A percentile compares a stretch with the other conserved stretches of the same genome.
Conservation (phyloP, 2,113 vertebrate genomes). For the Psilopogon haemacephalus region DNA sequence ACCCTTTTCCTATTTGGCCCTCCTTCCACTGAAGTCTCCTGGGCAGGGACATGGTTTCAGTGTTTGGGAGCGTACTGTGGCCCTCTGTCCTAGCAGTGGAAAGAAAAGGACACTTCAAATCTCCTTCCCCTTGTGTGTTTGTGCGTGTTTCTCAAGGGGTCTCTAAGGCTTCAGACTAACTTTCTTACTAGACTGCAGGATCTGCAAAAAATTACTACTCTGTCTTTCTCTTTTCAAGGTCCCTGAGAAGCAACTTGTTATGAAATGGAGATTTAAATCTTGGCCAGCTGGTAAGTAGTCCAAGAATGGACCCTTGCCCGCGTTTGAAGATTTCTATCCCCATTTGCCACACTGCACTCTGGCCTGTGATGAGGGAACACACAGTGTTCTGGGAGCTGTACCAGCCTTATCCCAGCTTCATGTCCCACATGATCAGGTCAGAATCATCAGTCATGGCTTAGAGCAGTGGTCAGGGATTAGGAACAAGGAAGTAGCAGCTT, state of each 20-base stretch:
- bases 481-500: background rate
- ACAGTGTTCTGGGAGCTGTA: background rate
- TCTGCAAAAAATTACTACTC: background rate
- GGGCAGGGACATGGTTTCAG: background rate
- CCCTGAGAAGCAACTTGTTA: slow-evolving; percentile 84
- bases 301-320: background rate
- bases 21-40: background rate
- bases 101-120: background rate
- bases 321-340: background rate
- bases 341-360: background rate
- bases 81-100: background rate
- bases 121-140: background rate
- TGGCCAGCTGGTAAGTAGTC: slow-evolving; percentile 88
- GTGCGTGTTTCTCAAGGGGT: background rate
- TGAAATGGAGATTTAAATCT: slow-evolving; percentile 94
- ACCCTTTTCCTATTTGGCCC: background rate
- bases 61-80: background rate
- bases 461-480: background rate
- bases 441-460: background rate
- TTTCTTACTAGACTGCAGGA: background rate
- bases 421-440: background rate
- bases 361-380: accelerated
- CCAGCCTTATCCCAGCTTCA: background rate
- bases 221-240: slow-evolving; percentile 72
- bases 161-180: background rate